Conservation (phyloP, 2,888 invertebrate genomes). For the Pollenia amentaria region DNA sequence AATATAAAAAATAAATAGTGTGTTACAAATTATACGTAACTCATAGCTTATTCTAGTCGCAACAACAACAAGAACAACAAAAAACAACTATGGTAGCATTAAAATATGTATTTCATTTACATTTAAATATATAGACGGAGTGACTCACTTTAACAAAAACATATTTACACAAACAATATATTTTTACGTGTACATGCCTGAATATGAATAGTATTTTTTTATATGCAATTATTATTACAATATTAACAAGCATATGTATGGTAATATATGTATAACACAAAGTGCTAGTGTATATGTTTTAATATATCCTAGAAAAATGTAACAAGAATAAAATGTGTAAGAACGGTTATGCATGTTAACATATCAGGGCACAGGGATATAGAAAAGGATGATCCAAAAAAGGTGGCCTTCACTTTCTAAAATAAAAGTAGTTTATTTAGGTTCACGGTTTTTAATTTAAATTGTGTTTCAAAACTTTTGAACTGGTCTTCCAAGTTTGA, state of each 20-base stretch:
- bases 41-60: slow-evolving; percentile 35
- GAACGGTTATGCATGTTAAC: slow-evolving; percentile 9
- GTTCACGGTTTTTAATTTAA: too few species aligned
- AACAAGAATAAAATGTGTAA: slow-evolving; percentile 32
- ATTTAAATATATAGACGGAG: neutral
- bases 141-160: neutral
- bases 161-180: neutral
- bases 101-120: slow-evolving; percentile 5
- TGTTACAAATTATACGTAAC: slow-evolving; percentile 19
- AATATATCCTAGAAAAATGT: slow-evolving; percentile 42
- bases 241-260: slow-evolving; percentile 19
- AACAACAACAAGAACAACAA: slow-evolving; percentile 17
- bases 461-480: too few species aligned
- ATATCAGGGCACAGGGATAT: neutral
- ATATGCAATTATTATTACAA: slow-evolving; percentile 21
- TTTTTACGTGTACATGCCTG: neutral
- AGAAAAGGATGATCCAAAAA: neutral
- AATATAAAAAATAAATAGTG: neutral
- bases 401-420: neutral
- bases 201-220: slow-evolving; percentile 29
- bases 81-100: neutral
- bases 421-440: too few species aligned
- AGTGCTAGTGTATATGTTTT: slow-evolving; percentile 6
- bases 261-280: neutral
- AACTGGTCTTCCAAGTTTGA: too few species aligned